Evolutionary conservation across 2,888 invertebrate genomes (phyloP).

Genomic region (Polymixis flavicincta): DNA sequence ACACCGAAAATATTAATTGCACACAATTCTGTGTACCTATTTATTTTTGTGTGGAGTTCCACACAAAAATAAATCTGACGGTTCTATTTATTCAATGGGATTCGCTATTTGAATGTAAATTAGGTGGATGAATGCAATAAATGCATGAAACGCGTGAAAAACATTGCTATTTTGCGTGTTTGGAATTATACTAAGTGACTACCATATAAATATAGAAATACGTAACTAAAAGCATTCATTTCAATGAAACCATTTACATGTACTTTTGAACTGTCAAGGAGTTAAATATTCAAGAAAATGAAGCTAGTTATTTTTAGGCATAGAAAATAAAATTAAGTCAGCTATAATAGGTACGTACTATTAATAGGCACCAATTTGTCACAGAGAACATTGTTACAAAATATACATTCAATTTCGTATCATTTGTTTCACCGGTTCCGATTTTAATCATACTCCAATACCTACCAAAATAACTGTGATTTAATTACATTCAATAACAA

Average conservation of each 20-base stretch:
- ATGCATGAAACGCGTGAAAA: conserved; percentile 28
- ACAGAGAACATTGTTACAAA: neutral
- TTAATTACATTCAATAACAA: neutral
- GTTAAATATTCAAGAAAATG: neutral
- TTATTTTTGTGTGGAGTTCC: neutral
- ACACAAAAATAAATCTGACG: conserved; percentile 29
- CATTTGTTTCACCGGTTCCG: neutral
- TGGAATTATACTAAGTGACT: neutral
- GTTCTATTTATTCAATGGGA: conserved; percentile 29
- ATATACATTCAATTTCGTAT: neutral
- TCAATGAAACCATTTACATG: neutral
- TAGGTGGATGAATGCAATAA: conserved; percentile 33
- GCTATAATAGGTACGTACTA: neutral
- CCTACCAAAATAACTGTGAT: neutral
- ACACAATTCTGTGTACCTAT: neutral
- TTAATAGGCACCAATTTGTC: neutral
- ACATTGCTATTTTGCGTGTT: conserved; percentile 18
- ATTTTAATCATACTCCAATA: conserved; percentile 5
- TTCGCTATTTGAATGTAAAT: conserved; percentile 49
- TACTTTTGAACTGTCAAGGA: neutral
- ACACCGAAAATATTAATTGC: conserved; percentile 14
- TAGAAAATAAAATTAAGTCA: neutral
- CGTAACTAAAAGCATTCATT: neutral
- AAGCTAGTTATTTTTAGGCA: neutral
- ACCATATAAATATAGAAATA: neutral